Evolutionary conservation across 2,888 invertebrate genomes (phyloP), one percentile per base, ranked within the genome.

Genomic region (Metellina segmentata): DNA sequence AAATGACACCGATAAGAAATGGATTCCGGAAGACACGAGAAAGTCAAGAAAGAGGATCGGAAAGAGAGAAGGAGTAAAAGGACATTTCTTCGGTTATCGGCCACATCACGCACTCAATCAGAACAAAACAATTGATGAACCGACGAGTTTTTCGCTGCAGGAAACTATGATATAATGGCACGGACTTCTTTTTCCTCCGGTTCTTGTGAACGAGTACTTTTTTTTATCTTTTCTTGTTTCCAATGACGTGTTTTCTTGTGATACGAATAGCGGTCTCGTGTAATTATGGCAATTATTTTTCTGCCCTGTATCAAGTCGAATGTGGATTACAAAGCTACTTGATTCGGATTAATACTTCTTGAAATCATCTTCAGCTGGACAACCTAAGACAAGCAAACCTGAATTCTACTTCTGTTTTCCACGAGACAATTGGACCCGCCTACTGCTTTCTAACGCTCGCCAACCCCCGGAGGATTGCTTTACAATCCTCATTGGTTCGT

Each of bases 71-170:
- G 16, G 6, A 61, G 16, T 61, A 16, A 11, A 34, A 4, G 34
- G 34, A 34, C 34, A 34, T 34, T 34, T 34, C 34, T 34, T 4
- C 34, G 20, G 19, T 19, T 79, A 13, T 20, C 61, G 20, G 6
- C 34, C 34, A 51, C 51, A 79, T 61, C 61, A 7, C 13, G 20
- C 79, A 79, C 49, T 53, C 79, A 79, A 79, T 79, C 61, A 79
- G 16, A 79, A 79, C 19, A 11, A 79, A 49, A 79, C 53, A 20
- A 61, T 9, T 34, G 61, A 79, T 34, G 79, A 51, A 52, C 77
- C 77, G 52, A 77, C 52, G 51, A 51, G 13, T 61, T 79, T 61
- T 79, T 61, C 20, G 61, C 34, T 53, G 34, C 61, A 61, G 19
- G 51, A 77, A 53, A 79, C 20, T 52, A 61, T 53, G 34, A 19